These are phyloP conservation scores for Dryoscopus gambensis DNA, from an alignment of 2,113 vertebrate genomes.

Conservation along the genomic window DNA sequence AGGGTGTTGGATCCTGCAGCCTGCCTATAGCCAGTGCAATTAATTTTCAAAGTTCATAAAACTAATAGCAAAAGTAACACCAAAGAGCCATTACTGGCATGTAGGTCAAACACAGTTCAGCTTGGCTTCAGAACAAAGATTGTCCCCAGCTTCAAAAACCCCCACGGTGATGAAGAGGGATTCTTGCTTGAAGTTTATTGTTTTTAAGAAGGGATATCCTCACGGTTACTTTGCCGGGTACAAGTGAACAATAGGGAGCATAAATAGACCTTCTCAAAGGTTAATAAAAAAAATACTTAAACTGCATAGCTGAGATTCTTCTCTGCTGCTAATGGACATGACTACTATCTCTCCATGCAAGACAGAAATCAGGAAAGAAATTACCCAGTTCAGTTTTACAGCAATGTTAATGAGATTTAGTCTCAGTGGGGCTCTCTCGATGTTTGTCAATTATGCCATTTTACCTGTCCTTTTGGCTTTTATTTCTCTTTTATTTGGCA, in stretches of 20 bases:
- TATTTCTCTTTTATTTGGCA: conserved; percentile 36
- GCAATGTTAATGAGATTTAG: neutral
- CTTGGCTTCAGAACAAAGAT: neutral
- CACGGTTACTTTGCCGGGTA: neutral
- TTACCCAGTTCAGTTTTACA: neutral
- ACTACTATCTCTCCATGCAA: neutral
- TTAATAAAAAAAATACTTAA: conserved; percentile 13
- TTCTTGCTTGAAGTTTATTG: neutral
- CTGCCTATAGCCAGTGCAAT: neutral
- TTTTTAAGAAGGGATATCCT: conserved; percentile 4
- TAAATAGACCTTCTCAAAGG: neutral
- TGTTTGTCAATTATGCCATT: conserved; percentile 2
- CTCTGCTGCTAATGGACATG: neutral
- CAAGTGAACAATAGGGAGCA: neutral
- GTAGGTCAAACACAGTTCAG: neutral
- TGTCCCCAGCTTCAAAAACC: neutral
- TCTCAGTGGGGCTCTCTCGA: neutral
- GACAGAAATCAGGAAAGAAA: neutral
- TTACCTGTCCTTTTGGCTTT: conserved; percentile 45
- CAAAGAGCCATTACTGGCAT: neutral
- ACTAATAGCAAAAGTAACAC: neutral
- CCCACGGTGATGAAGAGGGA: neutral
- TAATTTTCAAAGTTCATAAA: neutral
- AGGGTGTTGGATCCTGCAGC: neutral
- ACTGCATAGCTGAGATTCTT: neutral